phyloP scores from a whole-genome alignment of 2,797 vertebrate genomes.

The Brachyrhaphis roseni region DNA sequence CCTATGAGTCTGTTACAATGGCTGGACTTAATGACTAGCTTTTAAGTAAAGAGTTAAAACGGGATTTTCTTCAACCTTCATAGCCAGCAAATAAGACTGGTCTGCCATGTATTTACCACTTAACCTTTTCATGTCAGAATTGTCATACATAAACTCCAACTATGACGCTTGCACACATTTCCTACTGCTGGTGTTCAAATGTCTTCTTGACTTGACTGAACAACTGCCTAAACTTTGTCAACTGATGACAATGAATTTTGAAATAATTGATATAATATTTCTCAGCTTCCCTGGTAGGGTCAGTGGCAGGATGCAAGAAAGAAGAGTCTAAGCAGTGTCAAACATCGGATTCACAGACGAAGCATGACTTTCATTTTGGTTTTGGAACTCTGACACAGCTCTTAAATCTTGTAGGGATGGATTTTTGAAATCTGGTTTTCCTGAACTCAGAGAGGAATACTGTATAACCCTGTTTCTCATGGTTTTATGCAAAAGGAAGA shows the following conservation, averaged over 20 bases:
- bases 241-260: not conserved
- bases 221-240: not conserved
- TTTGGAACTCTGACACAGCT: not conserved
- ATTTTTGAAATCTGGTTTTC: not conserved
- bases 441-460: not conserved
- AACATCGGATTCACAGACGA: not conserved
- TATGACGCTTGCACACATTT: not conserved
- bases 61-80: not conserved
- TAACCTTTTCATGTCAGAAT: not conserved
- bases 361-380: conserved; percentile 2
- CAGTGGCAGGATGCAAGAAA: not conserved
- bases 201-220: not conserved
- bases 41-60: not conserved
- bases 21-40: conserved; percentile 45
- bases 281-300: not conserved
- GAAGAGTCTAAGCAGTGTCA: not conserved
- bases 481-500: not conserved
- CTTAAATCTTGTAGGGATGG: not conserved
- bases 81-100: not conserved
- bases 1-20: conserved; percentile 32
- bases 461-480: not conserved
- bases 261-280: not conserved
- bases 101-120: not conserved
- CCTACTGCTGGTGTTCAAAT: not conserved
- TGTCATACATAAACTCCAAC: not conserved